Evolutionary conservation across 2,113 vertebrate species (phyloP), one percentile per base, ranked within the genome.

Genomic region (Dryoscopus gambensis): DNA sequence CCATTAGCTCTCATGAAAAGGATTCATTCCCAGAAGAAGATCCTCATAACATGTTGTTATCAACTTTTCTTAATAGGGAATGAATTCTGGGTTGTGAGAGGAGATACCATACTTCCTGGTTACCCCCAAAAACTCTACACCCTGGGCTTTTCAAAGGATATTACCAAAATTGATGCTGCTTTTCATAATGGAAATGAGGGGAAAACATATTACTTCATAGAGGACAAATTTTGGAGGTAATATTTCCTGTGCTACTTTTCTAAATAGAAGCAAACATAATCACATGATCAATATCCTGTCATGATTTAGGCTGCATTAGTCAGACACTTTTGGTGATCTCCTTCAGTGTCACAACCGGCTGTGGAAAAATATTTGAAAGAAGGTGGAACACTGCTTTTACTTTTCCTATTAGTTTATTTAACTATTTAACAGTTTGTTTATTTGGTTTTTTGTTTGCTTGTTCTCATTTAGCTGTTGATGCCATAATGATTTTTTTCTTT

Each of bases 171-270:
- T 16, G 98, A 99, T 76, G 98, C 98, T 8, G 98, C 98, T 6
- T 94, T 99, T 78, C 89, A 97, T 96, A 97, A 98, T 23, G 67
- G 13, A 52, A 98, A 98, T 42, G 98, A 97, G 6, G 93, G 97
- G 30, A 98, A 98, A 94, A 98, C 97, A 8, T 98, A 98, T 33
- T 97, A 98, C 80, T 99, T 99, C 64, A 95, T 93, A 20, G 98
- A 33, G 0, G 98, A 99, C 42, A 97, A 98, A 9, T 99, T 98
- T 85, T 99, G 98, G 98, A 99, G 98, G 98, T 99, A 89, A 35
- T 46, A 88, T 53, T 81, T 84, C 49, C 65, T 79, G 50, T 37
- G 15, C 2, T 65, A 25, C n/a, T 87, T 96, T 77, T 55, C 47
- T 70, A 80, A 94, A 63, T 6, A 90, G 15, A 22, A 85, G 19